Evolutionary conservation across 2,113 vertebrate genomes (phyloP).

Genomic region (Cinclus mexicanus): DNA sequence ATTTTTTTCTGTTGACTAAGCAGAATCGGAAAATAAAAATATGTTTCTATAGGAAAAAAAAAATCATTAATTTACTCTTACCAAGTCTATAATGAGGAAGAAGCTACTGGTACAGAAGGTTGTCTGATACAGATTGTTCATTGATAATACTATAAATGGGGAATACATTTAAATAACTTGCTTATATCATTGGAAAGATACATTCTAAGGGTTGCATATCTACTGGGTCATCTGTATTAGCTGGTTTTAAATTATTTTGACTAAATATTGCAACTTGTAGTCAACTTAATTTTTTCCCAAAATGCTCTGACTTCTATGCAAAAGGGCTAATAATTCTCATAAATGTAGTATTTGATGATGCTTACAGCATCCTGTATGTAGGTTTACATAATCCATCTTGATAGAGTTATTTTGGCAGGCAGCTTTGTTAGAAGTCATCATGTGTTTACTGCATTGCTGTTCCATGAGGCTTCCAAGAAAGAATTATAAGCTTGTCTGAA

Average conservation of each 20-base stretch:
- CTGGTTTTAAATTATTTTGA: neutral
- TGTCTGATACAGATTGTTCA: neutral
- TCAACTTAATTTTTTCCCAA: conserved; percentile 18
- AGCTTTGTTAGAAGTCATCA: conserved; percentile 34
- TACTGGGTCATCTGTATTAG: neutral
- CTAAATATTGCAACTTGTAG: neutral
- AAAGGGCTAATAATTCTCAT: neutral
- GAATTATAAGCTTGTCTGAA: conserved; percentile 44
- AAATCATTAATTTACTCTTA: neutral
- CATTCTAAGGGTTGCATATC: neutral
- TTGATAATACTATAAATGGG: neutral
- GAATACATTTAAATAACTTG: neutral
- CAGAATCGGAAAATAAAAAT: neutral
- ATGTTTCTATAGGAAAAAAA: neutral
- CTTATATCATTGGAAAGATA: neutral
- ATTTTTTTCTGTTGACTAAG: neutral
- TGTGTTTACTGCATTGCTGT: neutral
- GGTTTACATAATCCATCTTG: neutral
- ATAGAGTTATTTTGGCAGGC: conserved; percentile 26
- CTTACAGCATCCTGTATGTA: neutral
- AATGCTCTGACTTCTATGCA: neutral
- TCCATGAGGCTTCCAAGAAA: conserved; percentile 36
- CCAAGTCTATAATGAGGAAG: neutral
- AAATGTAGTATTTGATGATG: neutral
- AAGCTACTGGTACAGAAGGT: neutral